These are phyloP conservation scores for Lacerta bilineata DNA, from an alignment of 2,797 vertebrate species.

Conservation along the genomic window DNA sequence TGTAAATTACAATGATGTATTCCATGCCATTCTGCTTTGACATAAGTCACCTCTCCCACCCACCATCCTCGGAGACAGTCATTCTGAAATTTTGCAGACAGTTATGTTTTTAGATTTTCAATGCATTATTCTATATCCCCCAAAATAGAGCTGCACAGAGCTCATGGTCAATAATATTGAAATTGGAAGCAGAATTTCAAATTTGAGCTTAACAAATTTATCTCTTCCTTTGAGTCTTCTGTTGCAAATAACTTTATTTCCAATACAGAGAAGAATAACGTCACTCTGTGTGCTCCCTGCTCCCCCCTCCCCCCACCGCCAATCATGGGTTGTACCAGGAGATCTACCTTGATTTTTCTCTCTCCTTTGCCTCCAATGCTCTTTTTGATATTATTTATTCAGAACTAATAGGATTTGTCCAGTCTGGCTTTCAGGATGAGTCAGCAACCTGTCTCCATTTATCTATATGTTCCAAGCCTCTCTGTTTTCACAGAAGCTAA, in stretches of 20 bases:
- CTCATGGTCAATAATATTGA: background rate
- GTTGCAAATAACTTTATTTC: background rate
- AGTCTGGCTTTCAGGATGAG: background rate
- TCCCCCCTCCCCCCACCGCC: rapidly evolving
- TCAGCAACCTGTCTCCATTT: constrained; percentile 26
- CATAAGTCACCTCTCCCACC: background rate
- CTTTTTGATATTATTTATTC: background rate
- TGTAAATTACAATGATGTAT: background rate
- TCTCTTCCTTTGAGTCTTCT: background rate
- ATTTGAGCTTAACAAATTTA: background rate
- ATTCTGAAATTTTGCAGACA: background rate
- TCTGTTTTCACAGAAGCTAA: constrained; percentile 15
- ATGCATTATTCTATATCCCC: background rate
- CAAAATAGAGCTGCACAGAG: background rate
- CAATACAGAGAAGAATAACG: background rate
- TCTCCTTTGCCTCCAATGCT: constrained; percentile 33
- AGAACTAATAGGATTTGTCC: background rate
- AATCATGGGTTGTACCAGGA: background rate
- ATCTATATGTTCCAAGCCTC: background rate
- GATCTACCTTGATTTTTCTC: background rate
- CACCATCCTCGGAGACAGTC: background rate
- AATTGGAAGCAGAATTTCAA: background rate
- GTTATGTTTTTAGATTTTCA: background rate
- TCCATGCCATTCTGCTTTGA: background rate
- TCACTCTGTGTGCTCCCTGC: too few relatives aligned